phyloP scores from a whole-genome alignment of 2,113 vertebrate species.

The Zosterops japonicus region DNA sequence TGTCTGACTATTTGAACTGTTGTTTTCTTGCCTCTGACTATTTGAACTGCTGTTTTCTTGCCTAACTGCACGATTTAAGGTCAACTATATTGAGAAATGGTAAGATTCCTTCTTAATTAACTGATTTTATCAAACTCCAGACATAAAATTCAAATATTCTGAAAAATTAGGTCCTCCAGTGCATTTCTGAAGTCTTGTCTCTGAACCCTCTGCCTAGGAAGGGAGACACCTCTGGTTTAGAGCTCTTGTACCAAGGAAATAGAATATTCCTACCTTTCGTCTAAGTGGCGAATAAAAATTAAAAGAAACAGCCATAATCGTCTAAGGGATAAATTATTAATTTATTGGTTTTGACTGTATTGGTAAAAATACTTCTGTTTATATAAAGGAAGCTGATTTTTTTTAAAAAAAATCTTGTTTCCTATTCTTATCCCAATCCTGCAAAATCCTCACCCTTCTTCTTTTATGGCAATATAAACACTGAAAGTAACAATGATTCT shows the following conservation, averaged over 20 bases:
- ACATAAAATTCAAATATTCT: background rate
- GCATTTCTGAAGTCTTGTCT: background rate
- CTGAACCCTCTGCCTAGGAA: background rate
- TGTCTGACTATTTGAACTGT: background rate
- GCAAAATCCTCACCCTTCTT: background rate
- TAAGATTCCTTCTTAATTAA: constrained; percentile 15
- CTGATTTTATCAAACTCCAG: constrained; percentile 11
- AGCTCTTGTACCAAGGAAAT: background rate
- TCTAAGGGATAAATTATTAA: background rate
- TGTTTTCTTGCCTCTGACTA: background rate
- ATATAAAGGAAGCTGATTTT: background rate
- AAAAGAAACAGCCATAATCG: background rate
- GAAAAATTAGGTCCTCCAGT: background rate
- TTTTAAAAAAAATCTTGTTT: background rate
- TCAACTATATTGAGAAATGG: background rate
- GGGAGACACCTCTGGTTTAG: background rate
- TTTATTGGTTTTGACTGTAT: background rate
- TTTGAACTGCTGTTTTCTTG: constrained; percentile 2
- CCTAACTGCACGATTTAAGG: background rate
- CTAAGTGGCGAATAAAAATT: background rate
- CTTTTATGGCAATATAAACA: background rate
- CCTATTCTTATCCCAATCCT: background rate
- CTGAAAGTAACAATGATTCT: background rate
- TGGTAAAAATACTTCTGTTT: background rate
- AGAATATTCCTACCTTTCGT: background rate